Evolutionary conservation across 2,888 invertebrate genomes (phyloP), one percentile per base, ranked within the genome.

Genomic region (Saturnia pavonia): DNA sequence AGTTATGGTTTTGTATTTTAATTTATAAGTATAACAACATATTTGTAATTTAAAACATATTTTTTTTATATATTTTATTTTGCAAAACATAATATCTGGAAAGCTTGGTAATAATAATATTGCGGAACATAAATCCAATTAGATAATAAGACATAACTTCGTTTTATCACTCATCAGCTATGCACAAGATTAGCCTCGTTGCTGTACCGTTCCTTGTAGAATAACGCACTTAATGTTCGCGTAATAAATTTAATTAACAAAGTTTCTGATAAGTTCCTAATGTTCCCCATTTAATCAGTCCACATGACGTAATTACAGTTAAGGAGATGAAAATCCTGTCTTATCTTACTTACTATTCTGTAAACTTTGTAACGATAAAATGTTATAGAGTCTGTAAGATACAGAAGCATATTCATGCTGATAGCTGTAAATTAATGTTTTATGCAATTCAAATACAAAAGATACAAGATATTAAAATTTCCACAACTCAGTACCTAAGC

Each of bases 211-310:
- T n/a, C 65, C 40, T 65, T 65, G 65, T n/a, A 65, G 65, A 63
- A 65, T 65, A 65, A 40, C 65, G 65, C 12, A 1, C 40, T 40
- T 65, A 65, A 65, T 19, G 40, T 40, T 65, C 65, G n/a, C 65
- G 40, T 65, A 34, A 65, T 65, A 65, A 65, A 65, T 65, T 65
- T 65, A 40, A 65, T 65, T 65, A 65, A 40, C 40, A 40, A 65
- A 65, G 65, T 65, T 65, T 65, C 65, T n/a, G 34, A 65, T 60
- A 65, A 40, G 19, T 65, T 40, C 65, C 27, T 63, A 16, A 63
- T 34, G 34, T 27, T 63, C 34, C 54, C 8, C 65, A n/a, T 65
- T n/a, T 65, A 40, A 65, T 40, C 40, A 65, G 65, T 40, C 16
- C 65, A 40, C 40, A 65, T 34, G 16, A 65, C 19, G 9, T 63